Percentiles rank a stretch among this genome's conserved stretches.
Conservation (phyloP, 1,140 invertebrate species). For the Lanistes nyassanus region DNA sequence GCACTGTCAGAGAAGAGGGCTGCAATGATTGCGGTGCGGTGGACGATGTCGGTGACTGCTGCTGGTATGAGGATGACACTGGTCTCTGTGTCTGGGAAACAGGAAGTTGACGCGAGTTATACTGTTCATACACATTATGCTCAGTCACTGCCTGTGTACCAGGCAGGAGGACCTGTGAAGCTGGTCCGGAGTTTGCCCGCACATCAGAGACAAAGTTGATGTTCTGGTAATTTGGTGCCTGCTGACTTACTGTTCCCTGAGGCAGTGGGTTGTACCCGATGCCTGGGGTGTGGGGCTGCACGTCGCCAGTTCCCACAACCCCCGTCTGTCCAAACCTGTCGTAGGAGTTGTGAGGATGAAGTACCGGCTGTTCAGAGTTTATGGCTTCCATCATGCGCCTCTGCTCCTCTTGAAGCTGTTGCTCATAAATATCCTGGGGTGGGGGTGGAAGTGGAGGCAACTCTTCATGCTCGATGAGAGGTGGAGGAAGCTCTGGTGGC, state of each 20-base stretch:
- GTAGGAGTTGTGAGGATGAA: too few relatives aligned
- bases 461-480: constrained; percentile 50
- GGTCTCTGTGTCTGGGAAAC: constrained; percentile 22
- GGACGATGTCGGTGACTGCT: constrained; percentile 33
- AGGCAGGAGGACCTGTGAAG: constrained; percentile 36
- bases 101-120: constrained; percentile 28
- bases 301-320: too few relatives aligned
- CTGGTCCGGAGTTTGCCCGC: constrained; percentile 29
- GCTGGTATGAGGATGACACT: constrained; percentile 27
- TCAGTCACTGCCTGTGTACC: constrained; percentile 32
- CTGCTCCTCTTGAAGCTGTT: constrained; percentile 46
- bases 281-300: not conserved
- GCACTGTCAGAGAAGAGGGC: constrained; percentile 38
- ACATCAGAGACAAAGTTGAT: constrained; percentile 41
- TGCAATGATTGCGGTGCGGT: constrained; percentile 4
- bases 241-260: constrained; percentile 25
- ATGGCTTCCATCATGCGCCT: constrained; percentile 39
- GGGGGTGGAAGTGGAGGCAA: constrained; percentile 57
- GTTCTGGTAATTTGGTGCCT: constrained; percentile 57
- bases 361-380: not conserved
- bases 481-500: constrained; percentile 48
- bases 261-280: not conserved
- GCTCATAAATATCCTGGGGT: constrained; percentile 43
- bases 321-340: too few relatives aligned
- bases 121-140: constrained; percentile 49